Evolutionary conservation across 1,140 invertebrate species (phyloP).

Genomic region (Leucophenga varia): DNA sequence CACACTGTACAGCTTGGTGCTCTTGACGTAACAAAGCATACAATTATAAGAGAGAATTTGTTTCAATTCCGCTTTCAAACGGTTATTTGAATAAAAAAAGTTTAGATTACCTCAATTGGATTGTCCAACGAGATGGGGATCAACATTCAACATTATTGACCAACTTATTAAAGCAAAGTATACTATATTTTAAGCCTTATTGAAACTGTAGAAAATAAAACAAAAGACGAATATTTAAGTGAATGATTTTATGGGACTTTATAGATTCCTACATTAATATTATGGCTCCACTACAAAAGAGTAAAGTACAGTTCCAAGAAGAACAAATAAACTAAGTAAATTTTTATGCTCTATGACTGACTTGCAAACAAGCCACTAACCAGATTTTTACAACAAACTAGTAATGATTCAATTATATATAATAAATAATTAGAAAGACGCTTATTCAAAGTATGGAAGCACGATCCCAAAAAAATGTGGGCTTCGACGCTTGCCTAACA

Average conservation of each 20-base stretch:
- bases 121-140: conserved; percentile 19
- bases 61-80: conserved; percentile 11
- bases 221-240: conserved; percentile 11
- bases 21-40: no score
- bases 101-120: conserved; percentile 16
- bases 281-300: conserved; percentile 9
- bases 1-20: no score
- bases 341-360: conserved; percentile 18
- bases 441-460: conserved; percentile 3
- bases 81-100: conserved; percentile 10
- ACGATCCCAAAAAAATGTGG: conserved; percentile 4
- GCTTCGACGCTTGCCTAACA: conserved; percentile 2
- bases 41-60: no score
- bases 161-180: conserved; percentile 11
- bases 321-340: conserved; percentile 19
- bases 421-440: conserved; percentile 5
- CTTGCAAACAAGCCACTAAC: conserved; percentile 11
- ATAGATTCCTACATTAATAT: conserved; percentile 2
- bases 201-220: conserved; percentile 17
- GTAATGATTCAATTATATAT: conserved; percentile 10
- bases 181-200: conserved; percentile 7
- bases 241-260: conserved; percentile 16
- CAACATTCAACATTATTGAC: conserved; percentile 17
- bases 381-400: no score
- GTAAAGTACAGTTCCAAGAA: conserved; percentile 17